Conservation (phyloP, 1,140 invertebrate species). For the Temnothorax longispinosus region DNA sequence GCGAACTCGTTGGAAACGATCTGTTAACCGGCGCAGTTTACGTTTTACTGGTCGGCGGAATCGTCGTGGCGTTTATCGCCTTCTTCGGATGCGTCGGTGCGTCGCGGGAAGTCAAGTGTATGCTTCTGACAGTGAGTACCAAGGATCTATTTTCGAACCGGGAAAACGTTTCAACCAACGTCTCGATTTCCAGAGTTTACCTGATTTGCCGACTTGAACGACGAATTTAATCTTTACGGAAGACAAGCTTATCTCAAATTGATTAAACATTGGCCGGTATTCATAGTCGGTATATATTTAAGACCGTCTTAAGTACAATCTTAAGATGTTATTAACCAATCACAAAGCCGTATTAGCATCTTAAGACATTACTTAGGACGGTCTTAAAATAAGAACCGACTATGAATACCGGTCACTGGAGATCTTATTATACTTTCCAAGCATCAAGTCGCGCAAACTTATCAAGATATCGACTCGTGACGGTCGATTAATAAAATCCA, state of each 20-base stretch:
- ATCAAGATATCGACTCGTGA: background rate
- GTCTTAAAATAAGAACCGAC: too few relatives aligned
- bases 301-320: too few relatives aligned
- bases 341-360: too few relatives aligned
- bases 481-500: background rate
- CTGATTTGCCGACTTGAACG: background rate
- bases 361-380: too few relatives aligned
- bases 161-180: background rate
- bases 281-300: too few relatives aligned
- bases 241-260: background rate
- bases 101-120: conserved; percentile 94
- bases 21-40: conserved; percentile 93
- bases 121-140: conserved; percentile 92
- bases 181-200: background rate
- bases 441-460: background rate
- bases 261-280: too few relatives aligned
- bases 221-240: background rate
- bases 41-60: conserved; percentile 92
- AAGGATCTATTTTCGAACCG: background rate
- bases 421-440: background rate
- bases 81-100: conserved; percentile 95
- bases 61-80: conserved; percentile 91
- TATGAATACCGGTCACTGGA: too few relatives aligned
- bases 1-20: conserved; percentile 93
- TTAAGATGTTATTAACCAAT: too few relatives aligned